Percentiles rank a stretch among this genome's conserved stretches.
These are phyloP conservation scores for Chrysocyon brachyurus DNA, from an alignment of 2,797 vertebrate species.

Conservation along the genomic window DNA sequence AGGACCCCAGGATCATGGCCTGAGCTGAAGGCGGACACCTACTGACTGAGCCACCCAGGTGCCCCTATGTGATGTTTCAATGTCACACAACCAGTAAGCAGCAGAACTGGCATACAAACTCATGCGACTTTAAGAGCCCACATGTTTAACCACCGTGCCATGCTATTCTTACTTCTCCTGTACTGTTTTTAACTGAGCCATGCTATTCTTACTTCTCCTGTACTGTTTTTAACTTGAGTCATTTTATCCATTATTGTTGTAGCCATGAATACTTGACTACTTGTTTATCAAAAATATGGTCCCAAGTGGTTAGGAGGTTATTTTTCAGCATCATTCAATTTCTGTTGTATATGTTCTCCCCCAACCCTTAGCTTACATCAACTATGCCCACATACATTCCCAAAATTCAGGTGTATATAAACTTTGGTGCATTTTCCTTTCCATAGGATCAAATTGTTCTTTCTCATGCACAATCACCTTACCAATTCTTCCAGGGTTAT, in stretches of 20 bases:
- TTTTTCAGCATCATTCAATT: constrained; percentile 16
- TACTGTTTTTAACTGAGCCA: background rate
- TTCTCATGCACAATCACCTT: background rate
- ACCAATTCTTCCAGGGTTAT: background rate
- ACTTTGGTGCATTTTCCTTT: background rate
- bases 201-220: background rate
- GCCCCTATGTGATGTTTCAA: background rate
- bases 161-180: background rate
- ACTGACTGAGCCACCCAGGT: no score
- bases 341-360: background rate
- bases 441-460: background rate
- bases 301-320: background rate
- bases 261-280: background rate
- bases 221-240: background rate
- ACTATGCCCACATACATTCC: background rate
- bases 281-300: constrained; percentile 14
- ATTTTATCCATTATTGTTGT: background rate
- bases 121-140: background rate
- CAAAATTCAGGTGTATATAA: background rate
- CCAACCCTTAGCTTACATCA: background rate
- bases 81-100: background rate
- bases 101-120: background rate
- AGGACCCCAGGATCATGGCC: no score
- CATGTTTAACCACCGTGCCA: background rate
- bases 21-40: no score